Base-by-base conservation (phyloP, 2,888 invertebrate genomes). In the Aleiodes alternator region DNA sequence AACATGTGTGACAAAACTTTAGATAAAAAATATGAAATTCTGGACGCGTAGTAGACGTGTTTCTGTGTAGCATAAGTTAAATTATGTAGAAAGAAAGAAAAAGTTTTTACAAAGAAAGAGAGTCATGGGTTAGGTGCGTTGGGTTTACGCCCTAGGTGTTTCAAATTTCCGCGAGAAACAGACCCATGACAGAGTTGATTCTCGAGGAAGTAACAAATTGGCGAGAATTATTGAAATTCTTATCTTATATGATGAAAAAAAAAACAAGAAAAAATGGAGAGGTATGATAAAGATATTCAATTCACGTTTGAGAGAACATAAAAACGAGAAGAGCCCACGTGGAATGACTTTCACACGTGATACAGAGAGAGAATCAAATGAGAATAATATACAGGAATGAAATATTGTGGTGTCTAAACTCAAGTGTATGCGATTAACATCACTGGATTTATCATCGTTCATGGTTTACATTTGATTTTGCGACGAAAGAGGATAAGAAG, bases 1-100 rank as follows among this genome's bases (percentile, higher is more conserved):
- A 23, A 31, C 71, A 50, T 14, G 29, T 48, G 50, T 64, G 55
- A 61, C 55, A 14, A 72, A 72, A 72, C 72, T 72, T 72, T 23
- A 9, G 43, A 43, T 50, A 48, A 31, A 69, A 57, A 69, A 69
- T 69, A 56, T 68, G 69, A 73, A 73, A 73, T 73, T 73, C 68
- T 23, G 23, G 68, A 69, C 68, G 68, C 61, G 51, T 23, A 9
- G 16, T 34, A 61, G 51, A 43, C 72, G 12, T 57, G 57, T 69
- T 14, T 73, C 29, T 50, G 34, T 68, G 61, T 50, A 50, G 59
- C 50, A 29, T 29, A 50, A 51, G 59, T 72, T 57, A 31, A 31
- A 57, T 31, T 31, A 12, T 57, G 11, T 56, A 8, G 11, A 43
- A 9, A 56, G 23, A 34, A 53, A 38, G 23, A 38, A 56, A 56